phyloP scores from a whole-genome alignment of 2,888 invertebrate species.

The Chrysina gloriosa region DNA sequence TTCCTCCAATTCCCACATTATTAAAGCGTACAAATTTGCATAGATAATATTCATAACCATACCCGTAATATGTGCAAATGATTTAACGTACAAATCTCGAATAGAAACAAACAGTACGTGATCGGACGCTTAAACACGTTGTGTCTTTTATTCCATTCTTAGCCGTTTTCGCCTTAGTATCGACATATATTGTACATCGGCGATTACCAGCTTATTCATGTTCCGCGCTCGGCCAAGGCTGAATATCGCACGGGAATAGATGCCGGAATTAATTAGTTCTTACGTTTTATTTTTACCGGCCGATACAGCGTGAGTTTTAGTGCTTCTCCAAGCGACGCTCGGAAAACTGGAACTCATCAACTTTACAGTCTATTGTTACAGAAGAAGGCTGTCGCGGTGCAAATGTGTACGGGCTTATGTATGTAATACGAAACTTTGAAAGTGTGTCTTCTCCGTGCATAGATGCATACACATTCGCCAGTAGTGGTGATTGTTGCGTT shows the following conservation, averaged over 20 bases:
- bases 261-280: slow-evolving; percentile 1
- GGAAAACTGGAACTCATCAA: not conserved
- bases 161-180: too few species aligned
- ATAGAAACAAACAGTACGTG: not conserved
- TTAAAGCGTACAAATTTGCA: too few species aligned
- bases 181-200: too few species aligned
- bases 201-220: too few species aligned
- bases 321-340: not conserved
- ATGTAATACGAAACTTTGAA: slow-evolving; percentile 15
- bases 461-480: not conserved
- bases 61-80: too few species aligned
- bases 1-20: too few species aligned
- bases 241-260: slow-evolving; percentile 1
- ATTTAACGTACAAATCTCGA: too few species aligned
- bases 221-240: slow-evolving; percentile 5
- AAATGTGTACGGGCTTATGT: not conserved
- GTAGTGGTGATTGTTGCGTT: not conserved
- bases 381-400: not conserved
- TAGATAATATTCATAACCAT: too few species aligned
- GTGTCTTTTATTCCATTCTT: not conserved
- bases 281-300: not conserved
- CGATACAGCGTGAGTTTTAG: not conserved
- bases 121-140: not conserved
- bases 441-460: slow-evolving; percentile 4
- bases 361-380: not conserved